A percentile compares a stretch with the other conserved stretches of the same genome.
These are phyloP conservation scores for Alosa alosa DNA, from an alignment of 2,113 vertebrate genomes.

Conservation along the genomic window DNA sequence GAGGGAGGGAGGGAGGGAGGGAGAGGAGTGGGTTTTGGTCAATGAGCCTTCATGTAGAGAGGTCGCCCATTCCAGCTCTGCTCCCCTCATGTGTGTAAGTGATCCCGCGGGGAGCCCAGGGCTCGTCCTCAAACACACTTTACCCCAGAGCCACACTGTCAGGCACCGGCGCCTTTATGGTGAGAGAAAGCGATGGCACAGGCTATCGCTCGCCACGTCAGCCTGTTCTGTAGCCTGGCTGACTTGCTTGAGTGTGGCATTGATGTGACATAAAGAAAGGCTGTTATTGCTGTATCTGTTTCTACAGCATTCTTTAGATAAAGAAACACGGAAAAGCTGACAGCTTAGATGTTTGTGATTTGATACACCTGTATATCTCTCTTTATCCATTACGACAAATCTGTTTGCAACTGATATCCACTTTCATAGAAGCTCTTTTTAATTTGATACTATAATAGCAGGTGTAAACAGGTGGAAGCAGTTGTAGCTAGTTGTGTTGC, in stretches of 20 bases:
- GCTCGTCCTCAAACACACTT: conserved; percentile 37
- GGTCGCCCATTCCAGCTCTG: conserved; percentile 59
- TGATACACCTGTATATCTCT: not conserved
- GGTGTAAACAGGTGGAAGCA: not conserved
- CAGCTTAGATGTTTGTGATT: not conserved
- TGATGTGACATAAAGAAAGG: not conserved
- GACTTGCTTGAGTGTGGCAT: not conserved
- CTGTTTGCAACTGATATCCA: not conserved
- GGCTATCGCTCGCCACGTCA: not conserved
- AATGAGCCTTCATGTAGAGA: conserved; percentile 61
- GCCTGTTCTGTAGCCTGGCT: not conserved
- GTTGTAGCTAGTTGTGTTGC: not conserved
- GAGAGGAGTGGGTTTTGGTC: conserved; percentile 58
- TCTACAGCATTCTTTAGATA: not conserved
- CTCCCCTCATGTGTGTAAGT: conserved; percentile 68
- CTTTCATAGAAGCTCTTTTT: not conserved
- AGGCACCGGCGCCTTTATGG: not conserved
- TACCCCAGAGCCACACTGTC: conserved; percentile 16
- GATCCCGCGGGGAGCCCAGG: conserved; percentile 60
- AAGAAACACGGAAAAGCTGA: not conserved
- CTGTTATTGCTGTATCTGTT: not conserved
- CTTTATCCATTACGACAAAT: not conserved
- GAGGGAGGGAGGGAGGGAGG: conserved; percentile 44
- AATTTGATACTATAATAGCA: not conserved
- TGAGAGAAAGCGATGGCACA: not conserved